Conservation (phyloP, 2,797 vertebrate genomes). For the Halcyon smyrnensis region DNA sequence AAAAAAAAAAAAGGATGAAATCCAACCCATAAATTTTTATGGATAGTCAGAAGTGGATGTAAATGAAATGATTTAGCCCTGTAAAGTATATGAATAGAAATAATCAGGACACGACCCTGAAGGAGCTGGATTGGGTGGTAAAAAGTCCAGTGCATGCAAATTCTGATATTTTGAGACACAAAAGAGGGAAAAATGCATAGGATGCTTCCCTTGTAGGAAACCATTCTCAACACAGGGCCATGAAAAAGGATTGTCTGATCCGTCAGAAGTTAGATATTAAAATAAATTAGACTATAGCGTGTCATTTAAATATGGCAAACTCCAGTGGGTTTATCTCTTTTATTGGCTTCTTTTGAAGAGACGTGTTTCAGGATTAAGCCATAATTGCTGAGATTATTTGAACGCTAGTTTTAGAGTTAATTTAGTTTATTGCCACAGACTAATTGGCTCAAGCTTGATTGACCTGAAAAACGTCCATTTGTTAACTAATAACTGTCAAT, state of each 20-base stretch:
- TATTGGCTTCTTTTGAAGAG: not conserved
- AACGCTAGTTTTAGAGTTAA: not conserved
- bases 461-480: not conserved
- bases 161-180: not conserved
- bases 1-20: not conserved
- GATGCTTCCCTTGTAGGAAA: not conserved
- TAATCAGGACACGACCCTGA: not conserved
- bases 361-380: not conserved
- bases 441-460: not conserved
- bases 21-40: not conserved
- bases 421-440: not conserved
- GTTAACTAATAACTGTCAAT: not conserved
- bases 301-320: not conserved
- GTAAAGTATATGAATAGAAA: not conserved
- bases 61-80: not conserved
- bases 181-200: not conserved
- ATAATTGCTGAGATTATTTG: not conserved
- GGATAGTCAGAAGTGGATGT: not conserved
- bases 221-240: not conserved
- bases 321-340: not conserved
- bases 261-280: not conserved
- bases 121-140: not conserved
- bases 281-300: not conserved
- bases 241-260: not conserved
- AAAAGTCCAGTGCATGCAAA: not conserved